phyloP scores from a whole-genome alignment of 2,888 invertebrate genomes.

The Rhimphoctona megacephalus region DNA sequence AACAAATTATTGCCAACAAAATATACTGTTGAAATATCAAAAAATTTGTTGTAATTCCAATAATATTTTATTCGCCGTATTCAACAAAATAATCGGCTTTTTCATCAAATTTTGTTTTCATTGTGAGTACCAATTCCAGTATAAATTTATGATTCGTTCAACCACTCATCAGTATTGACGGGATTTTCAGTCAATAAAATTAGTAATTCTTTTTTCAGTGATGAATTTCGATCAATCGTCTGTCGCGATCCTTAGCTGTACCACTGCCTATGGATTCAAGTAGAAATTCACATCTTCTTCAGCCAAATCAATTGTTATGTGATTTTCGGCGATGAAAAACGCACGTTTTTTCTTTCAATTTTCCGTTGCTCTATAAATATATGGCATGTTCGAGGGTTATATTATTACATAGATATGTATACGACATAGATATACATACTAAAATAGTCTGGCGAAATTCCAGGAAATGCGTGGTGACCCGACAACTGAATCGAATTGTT shows the following conservation, averaged over 20 bases:
- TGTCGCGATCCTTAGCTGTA: neutral
- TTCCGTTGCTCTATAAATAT: neutral
- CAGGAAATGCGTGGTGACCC: conserved; percentile 72
- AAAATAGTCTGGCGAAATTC: conserved; percentile 70
- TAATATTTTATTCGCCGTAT: too few species aligned
- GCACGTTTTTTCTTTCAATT: conserved; percentile 4
- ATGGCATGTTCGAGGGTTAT: neutral
- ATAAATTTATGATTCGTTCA: neutral
- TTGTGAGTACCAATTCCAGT: neutral
- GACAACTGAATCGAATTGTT: conserved; percentile 74
- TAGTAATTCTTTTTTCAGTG: neutral
- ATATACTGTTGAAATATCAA: too few species aligned
- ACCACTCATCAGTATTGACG: neutral
- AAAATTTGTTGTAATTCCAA: too few species aligned
- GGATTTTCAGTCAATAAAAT: neutral
- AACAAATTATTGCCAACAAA: too few species aligned
- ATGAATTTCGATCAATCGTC: neutral
- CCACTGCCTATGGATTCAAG: neutral
- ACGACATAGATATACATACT: conserved; percentile 48
- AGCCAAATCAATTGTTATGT: neutral
- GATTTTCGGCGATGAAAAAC: neutral
- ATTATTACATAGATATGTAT: conserved; percentile 29
- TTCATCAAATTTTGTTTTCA: too few species aligned
- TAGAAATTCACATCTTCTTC: neutral
- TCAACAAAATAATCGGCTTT: too few species aligned